A percentile compares a stretch with the other conserved stretches of the same genome.
phyloP scores from a whole-genome alignment of 1,140 invertebrate genomes.

The Pomacea maculata region DNA sequence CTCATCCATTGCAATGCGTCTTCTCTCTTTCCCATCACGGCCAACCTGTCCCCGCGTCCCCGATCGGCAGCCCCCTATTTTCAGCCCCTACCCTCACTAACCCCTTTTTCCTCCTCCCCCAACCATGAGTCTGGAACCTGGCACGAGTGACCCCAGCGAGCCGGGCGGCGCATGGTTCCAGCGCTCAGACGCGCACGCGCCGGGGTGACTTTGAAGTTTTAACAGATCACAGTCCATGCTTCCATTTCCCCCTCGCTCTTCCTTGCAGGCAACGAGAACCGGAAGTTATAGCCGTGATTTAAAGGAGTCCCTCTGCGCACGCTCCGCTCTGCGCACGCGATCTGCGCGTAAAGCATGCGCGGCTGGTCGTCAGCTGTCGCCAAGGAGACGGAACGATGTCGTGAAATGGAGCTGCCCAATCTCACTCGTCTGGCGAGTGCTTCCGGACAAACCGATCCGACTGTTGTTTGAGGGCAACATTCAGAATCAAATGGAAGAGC shows the following conservation, averaged over 20 bases:
- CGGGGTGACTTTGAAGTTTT: slow-evolving; percentile 1
- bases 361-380: slow-evolving; percentile 2
- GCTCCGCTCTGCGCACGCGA: slow-evolving; percentile 4
- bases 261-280: slow-evolving; percentile 15
- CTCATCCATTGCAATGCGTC: no score
- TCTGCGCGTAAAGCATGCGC: slow-evolving; percentile 16
- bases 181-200: no score
- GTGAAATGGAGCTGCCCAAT: neutral
- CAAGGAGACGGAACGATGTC: slow-evolving; percentile 7
- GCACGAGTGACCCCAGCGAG: no score
- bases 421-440: slow-evolving; percentile 5
- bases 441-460: slow-evolving; percentile 6
- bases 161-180: no score
- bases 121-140: no score
- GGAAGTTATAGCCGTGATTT: slow-evolving; percentile 17
- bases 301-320: slow-evolving; percentile 6
- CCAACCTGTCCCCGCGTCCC: no score
- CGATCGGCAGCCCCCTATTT: no score
- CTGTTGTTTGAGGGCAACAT: neutral
- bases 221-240: slow-evolving; percentile 7
- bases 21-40: no score
- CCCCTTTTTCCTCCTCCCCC: no score
- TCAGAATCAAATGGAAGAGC: neutral
- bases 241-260: slow-evolving; percentile 11
- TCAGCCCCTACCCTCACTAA: no score